Percentiles rank a stretch among this genome's conserved stretches.
These are phyloP conservation scores for Strix occidentalis DNA, from an alignment of 2,797 vertebrate species.

Conservation along the genomic window DNA sequence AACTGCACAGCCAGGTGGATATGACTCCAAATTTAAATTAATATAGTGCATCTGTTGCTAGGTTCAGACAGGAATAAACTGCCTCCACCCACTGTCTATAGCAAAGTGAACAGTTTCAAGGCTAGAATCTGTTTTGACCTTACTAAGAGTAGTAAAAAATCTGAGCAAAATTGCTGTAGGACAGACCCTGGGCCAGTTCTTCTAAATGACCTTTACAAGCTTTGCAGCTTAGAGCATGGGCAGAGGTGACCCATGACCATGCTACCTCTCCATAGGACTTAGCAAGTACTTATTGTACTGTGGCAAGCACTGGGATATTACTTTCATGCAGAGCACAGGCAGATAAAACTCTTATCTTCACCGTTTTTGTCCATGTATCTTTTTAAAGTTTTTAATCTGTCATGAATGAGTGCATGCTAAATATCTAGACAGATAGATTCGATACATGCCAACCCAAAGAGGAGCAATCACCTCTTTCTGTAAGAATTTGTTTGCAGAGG, in stretches of 20 bases:
- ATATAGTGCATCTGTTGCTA: background rate
- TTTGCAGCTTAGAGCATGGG: fast-evolving
- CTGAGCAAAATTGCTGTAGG: background rate
- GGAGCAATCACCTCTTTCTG: background rate
- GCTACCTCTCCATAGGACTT: background rate
- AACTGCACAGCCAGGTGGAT: background rate
- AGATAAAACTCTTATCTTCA: background rate
- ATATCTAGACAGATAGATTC: background rate
- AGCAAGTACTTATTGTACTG: background rate
- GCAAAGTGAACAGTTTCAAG: background rate
- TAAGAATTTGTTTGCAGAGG: background rate
- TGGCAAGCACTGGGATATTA: background rate
- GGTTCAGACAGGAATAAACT: background rate
- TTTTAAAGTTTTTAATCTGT: background rate
- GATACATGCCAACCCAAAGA: background rate
- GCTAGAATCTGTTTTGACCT: background rate
- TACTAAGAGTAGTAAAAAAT: background rate
- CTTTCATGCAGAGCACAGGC: background rate
- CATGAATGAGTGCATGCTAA: background rate
- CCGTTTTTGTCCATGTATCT: background rate
- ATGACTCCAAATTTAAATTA: background rate
- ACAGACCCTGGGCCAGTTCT: background rate
- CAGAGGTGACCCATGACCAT: background rate
- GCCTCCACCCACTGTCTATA: background rate
- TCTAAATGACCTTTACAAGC: background rate